Conservation (phyloP, 2,797 vertebrate genomes). For the Periparus ater region DNA sequence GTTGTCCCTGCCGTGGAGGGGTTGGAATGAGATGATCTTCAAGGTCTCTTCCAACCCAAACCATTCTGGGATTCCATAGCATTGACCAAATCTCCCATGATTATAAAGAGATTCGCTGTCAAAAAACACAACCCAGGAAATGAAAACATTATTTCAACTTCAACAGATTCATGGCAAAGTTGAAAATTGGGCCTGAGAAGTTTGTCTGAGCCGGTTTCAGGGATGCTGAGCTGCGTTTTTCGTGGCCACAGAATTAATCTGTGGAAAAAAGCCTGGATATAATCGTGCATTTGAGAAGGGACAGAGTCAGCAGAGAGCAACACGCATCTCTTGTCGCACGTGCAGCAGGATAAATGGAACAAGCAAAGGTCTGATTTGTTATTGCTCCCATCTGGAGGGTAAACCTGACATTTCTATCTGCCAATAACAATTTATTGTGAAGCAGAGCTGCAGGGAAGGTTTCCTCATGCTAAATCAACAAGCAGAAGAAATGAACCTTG, state of each 20-base stretch:
- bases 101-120: neutral
- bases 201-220: neutral
- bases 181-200: neutral
- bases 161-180: accelerated
- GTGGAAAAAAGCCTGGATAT: accelerated
- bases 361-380: constrained; percentile 13
- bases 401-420: constrained; percentile 57
- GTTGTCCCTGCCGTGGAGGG: neutral
- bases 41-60: neutral
- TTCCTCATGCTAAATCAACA: constrained; percentile 27
- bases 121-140: neutral
- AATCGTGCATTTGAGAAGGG: neutral
- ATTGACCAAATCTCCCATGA: neutral
- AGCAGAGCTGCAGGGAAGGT: neutral
- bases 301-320: neutral
- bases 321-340: neutral
- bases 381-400: constrained; percentile 11
- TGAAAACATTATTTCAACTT: neutral
- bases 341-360: neutral
- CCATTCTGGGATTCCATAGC: accelerated
- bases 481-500: constrained; percentile 3
- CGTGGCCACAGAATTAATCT: accelerated
- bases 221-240: accelerated
- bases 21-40: accelerated
- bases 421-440: constrained; percentile 32